A percentile compares a stretch with the other conserved stretches of the same genome.
Evolutionary conservation across 2,797 vertebrate species (phyloP).

Genomic region (Knipowitschia caucasica): DNA sequence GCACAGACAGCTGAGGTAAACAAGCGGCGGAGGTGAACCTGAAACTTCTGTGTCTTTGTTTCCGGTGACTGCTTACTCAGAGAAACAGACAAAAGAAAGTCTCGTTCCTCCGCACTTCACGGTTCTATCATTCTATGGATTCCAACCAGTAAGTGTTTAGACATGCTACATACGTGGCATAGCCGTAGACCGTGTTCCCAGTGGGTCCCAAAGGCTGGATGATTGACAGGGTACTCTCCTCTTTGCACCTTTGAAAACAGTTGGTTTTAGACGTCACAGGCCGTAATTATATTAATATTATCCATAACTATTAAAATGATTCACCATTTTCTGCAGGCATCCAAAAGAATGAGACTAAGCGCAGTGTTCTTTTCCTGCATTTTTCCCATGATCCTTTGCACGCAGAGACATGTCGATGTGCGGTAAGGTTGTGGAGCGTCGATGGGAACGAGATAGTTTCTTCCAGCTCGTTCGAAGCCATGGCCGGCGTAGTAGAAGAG

Average conservation of each 20-base stretch:
- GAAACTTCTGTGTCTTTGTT: no score
- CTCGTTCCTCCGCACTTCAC: no score
- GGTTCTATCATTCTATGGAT: no score
- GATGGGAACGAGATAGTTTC: constrained; percentile 87
- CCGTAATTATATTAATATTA: no score
- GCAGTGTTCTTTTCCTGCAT: constrained; percentile 82
- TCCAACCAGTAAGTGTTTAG: not conserved
- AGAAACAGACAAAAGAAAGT: no score
- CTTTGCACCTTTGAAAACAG: constrained; percentile 78
- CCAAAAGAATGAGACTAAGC: constrained; percentile 82
- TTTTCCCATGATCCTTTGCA: constrained; percentile 81
- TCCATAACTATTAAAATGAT: not conserved
- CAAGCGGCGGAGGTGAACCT: no score
- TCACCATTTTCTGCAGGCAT: constrained; percentile 90
- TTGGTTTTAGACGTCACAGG: not conserved
- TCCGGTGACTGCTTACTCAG: no score
- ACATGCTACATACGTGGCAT: constrained; percentile 81
- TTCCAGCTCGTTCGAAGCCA: constrained; percentile 81
- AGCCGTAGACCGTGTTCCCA: constrained; percentile 89
- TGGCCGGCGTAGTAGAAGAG: constrained; percentile 91
- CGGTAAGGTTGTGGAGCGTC: constrained; percentile 84
- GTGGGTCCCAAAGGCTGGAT: constrained; percentile 79
- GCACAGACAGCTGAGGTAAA: no score
- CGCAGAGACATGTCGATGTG: constrained; percentile 84
- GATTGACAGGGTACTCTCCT: constrained; percentile 71